Conservation (phyloP, 1,140 invertebrate species). For the Sitobion miscanthi region DNA sequence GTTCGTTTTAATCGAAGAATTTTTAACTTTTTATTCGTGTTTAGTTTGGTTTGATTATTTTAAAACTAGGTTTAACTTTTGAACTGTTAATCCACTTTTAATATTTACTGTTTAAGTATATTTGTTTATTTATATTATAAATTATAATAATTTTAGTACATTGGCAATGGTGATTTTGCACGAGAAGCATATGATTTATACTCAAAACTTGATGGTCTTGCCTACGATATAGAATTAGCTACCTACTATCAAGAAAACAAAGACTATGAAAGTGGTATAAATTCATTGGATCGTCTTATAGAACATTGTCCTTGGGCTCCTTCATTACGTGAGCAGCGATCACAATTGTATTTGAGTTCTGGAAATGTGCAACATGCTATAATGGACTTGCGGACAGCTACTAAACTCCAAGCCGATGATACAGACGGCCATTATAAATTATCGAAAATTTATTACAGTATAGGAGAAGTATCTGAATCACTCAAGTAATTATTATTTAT, state of each 20-base stretch:
- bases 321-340: constrained; percentile 81
- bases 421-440: constrained; percentile 87
- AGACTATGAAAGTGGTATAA: constrained; percentile 76
- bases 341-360: constrained; percentile 80
- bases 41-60: no score
- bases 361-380: constrained; percentile 89
- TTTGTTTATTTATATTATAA: constrained; percentile 36
- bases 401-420: constrained; percentile 89
- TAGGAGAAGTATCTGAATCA: constrained; percentile 90
- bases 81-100: no score
- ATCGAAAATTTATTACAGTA: constrained; percentile 82
- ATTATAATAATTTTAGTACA: constrained; percentile 67
- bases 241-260: constrained; percentile 71
- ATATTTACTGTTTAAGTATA: neutral
- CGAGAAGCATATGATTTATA: constrained; percentile 74
- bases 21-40: no score
- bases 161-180: constrained; percentile 74
- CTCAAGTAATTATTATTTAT: constrained; percentile 76
- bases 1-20: no score
- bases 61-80: no score
- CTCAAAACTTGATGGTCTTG: constrained; percentile 68
- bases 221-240: constrained; percentile 72
- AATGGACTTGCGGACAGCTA: constrained; percentile 86
- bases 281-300: constrained; percentile 75
- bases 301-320: constrained; percentile 90